Evolutionary conservation across 1,140 invertebrate genomes (phyloP).

Genomic region (fruit fly (Drosophila melanogaster)): DNA sequence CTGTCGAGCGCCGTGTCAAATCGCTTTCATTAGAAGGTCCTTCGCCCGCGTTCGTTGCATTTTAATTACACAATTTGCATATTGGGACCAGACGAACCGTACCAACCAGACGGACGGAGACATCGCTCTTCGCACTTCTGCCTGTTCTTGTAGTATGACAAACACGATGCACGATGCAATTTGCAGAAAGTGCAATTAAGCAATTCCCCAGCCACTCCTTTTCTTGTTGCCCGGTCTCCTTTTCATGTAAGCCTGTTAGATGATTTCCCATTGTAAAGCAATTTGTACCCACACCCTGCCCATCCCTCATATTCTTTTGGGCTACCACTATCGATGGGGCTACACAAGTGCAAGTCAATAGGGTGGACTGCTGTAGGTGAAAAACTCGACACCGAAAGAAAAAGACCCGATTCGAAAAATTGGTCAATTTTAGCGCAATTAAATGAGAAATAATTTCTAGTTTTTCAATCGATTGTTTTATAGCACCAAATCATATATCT

Average conservation of each 20-base stretch:
- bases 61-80: conserved; percentile 57
- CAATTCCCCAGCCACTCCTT: conserved; percentile 9
- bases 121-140: not conserved
- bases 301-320: not conserved
- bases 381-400: no score
- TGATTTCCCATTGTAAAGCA: not conserved
- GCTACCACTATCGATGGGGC: conserved; percentile 12
- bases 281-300: not conserved
- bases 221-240: not conserved
- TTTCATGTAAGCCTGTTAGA: conserved; percentile 2
- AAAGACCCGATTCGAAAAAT: no score
- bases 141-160: not conserved
- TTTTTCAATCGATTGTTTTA: no score
- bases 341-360: not conserved
- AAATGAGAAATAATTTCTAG: no score
- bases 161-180: conserved; percentile 31
- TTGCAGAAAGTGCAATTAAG: conserved; percentile 45
- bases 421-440: no score
- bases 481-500: no score
- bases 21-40: conserved; percentile 15
- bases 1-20: conserved; percentile 2
- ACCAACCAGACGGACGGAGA: no score
- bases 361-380: not conserved
- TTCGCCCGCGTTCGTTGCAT: conserved; percentile 21
- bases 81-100: conserved; percentile 9